Evolutionary conservation across 2,113 vertebrate genomes (phyloP).

Genomic region (Chamaea fasciata): DNA sequence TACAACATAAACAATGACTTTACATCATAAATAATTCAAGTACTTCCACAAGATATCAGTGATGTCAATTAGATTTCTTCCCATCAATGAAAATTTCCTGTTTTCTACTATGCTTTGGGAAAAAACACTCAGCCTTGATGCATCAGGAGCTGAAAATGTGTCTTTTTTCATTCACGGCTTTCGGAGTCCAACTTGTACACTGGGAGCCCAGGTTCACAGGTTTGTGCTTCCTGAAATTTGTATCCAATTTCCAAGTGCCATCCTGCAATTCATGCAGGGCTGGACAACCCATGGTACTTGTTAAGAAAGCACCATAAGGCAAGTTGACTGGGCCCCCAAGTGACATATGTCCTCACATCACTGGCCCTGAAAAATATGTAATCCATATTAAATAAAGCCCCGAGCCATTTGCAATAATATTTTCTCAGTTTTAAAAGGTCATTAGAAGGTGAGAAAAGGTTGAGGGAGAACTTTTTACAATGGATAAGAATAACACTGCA

Average conservation of each 20-base stretch:
- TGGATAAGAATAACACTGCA: background rate
- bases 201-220: background rate
- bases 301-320: background rate
- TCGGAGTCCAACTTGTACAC: background rate
- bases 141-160: background rate
- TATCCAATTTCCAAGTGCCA: background rate
- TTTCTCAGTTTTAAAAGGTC: background rate
- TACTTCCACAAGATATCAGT: background rate
- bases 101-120: background rate
- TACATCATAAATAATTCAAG: constrained; percentile 34
- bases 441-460: constrained; percentile 9
- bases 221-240: background rate
- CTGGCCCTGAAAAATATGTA: background rate
- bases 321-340: background rate
- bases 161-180: background rate
- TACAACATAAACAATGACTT: constrained; percentile 27
- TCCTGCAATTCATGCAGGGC: background rate
- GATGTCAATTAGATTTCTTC: constrained; percentile 11
- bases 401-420: background rate
- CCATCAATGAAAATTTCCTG: constrained; percentile 21
- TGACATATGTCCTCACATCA: background rate
- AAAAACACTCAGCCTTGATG: background rate
- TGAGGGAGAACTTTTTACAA: background rate
- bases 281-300: background rate
- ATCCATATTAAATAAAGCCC: background rate